Evolutionary conservation across 2,113 vertebrate genomes (phyloP).

Genomic region (Lophura nycthemera): DNA sequence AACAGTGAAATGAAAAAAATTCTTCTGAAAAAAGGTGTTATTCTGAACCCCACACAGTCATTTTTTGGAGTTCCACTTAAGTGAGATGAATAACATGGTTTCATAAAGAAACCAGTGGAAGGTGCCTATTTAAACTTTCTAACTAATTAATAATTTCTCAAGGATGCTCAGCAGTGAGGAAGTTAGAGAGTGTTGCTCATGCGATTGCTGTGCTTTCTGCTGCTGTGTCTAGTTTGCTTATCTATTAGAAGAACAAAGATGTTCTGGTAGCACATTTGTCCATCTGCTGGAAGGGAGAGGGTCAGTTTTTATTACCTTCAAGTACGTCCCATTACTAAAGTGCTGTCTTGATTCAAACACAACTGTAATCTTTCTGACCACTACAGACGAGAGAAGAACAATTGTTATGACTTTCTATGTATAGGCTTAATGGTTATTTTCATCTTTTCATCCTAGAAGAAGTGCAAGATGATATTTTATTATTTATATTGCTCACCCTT

Average conservation of each 20-base stretch:
- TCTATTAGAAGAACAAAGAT: background rate
- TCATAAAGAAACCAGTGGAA: conserved; percentile 20
- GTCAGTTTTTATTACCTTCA: background rate
- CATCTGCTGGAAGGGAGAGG: background rate
- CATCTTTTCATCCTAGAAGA: background rate
- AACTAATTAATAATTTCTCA: conserved; percentile 62
- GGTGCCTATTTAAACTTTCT: conserved; percentile 52
- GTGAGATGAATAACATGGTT: conserved; percentile 27
- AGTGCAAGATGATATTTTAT: background rate
- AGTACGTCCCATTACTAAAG: background rate
- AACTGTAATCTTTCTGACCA: background rate
- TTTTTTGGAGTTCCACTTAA: conserved; percentile 66
- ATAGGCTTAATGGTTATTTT: background rate
- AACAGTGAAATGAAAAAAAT: conserved; percentile 57
- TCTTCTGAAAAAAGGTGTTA: conserved; percentile 41
- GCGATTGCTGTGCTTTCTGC: background rate
- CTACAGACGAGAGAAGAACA: background rate
- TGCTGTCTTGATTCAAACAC: background rate
- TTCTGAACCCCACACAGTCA: conserved; percentile 39
- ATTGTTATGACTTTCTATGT: background rate
- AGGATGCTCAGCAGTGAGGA: conserved; percentile 37
- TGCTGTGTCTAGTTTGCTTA: background rate
- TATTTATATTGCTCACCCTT: background rate
- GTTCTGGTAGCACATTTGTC: background rate
- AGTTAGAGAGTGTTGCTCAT: background rate